Evolutionary conservation across 2,797 vertebrate genomes (phyloP).

Genomic region (Cyprinella venusta): DNA sequence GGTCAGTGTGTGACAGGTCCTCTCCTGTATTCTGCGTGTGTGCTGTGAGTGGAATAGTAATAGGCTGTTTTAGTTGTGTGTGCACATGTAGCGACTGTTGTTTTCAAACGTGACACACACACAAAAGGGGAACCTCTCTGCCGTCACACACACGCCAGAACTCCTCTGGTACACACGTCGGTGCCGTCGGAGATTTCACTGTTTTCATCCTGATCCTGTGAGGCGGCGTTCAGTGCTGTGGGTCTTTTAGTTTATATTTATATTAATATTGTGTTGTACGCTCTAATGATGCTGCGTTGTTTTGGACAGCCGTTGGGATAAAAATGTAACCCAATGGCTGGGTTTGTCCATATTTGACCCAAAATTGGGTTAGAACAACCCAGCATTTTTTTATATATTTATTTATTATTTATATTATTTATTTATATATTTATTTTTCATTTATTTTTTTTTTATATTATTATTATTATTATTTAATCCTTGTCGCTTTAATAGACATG

Average conservation of each 20-base stretch:
- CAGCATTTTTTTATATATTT: no score
- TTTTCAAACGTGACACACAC: not conserved
- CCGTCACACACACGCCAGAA: not conserved
- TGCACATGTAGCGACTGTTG: slow-evolving; percentile 3
- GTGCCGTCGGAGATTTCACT: not conserved
- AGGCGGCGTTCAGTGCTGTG: not conserved
- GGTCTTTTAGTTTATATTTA: not conserved
- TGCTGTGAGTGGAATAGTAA: slow-evolving; percentile 62
- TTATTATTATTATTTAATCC: no score
- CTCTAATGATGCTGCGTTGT: no score
- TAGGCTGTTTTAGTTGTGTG: slow-evolving; percentile 48
- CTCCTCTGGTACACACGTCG: not conserved
- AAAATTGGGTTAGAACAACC: no score
- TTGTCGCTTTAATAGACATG: no score
- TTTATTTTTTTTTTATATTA: no score
- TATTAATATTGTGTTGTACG: no score
- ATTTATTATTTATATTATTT: no score
- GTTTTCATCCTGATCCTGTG: not conserved
- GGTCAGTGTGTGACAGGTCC: slow-evolving; percentile 24
- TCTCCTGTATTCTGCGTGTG: slow-evolving; percentile 53
- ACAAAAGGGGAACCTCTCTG: slow-evolving; percentile 29
- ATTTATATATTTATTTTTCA: no score
- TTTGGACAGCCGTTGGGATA: no score
- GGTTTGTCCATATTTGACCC: no score
- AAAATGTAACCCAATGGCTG: no score